phyloP scores from a whole-genome alignment of 2,888 invertebrate genomes.

The Agriopis leucophaearia region DNA sequence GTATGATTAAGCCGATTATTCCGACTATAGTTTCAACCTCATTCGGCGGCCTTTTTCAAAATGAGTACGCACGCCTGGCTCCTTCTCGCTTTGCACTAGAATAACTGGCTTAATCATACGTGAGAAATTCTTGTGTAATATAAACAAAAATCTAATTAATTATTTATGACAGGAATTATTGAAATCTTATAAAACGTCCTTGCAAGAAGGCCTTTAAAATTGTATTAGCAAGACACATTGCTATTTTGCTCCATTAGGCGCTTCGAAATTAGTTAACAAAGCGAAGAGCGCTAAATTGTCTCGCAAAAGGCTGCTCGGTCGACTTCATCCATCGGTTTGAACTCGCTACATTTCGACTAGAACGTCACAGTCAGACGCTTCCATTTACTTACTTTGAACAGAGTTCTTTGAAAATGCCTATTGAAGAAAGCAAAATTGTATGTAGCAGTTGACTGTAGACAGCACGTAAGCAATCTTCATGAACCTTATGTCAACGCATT shows the following conservation, averaged over 20 bases:
- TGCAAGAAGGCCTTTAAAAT: constrained; percentile 54
- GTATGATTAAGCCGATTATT: too few relatives aligned
- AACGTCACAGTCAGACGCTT: constrained; percentile 54
- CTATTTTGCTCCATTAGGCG: constrained; percentile 63
- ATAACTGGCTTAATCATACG: too few relatives aligned
- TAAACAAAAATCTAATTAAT: too few relatives aligned
- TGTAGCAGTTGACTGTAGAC: neutral
- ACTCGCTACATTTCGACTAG: constrained; percentile 53
- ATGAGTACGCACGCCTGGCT: too few relatives aligned
- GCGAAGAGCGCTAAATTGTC: constrained; percentile 51
- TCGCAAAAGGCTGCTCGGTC: constrained; percentile 51
- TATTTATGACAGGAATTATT: too few relatives aligned
- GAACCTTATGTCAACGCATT: constrained; percentile 19
- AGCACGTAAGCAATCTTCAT: neutral
- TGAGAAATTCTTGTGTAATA: too few relatives aligned
- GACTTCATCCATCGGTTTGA: constrained; percentile 52
- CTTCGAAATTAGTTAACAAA: constrained; percentile 51
- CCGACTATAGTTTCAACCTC: too few relatives aligned
- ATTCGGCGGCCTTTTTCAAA: too few relatives aligned
- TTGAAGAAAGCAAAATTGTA: constrained; percentile 25
- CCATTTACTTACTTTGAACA: constrained; percentile 59
- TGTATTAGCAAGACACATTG: constrained; percentile 55
- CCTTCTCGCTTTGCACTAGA: too few relatives aligned
- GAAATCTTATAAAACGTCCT: too few relatives aligned
- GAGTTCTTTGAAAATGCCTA: constrained; percentile 27